Conservation (phyloP, 2,888 invertebrate genomes). For the Keiferia lycopersicella region DNA sequence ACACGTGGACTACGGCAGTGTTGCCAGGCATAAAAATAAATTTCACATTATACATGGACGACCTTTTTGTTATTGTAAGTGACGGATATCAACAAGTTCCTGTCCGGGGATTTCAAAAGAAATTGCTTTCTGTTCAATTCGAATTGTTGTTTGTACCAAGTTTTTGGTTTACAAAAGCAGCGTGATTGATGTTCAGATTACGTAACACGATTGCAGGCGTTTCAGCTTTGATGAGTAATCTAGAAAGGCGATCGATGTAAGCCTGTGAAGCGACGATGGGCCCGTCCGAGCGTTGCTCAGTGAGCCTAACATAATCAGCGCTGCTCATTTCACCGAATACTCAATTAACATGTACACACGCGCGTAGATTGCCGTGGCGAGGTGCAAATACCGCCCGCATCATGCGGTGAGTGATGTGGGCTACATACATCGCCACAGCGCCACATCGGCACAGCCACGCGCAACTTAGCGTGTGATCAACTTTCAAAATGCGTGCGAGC, state of each 20-base stretch:
- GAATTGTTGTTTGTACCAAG: background rate
- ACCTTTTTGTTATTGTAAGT: conserved; percentile 13
- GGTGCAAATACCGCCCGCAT: conserved; percentile 48
- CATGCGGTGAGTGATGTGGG: conserved; percentile 32
- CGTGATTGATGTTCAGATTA: background rate
- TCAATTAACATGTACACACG: conserved; percentile 63
- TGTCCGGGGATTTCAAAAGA: background rate
- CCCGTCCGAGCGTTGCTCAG: conserved; percentile 34
- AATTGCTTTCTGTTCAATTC: background rate
- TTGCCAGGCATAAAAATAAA: conserved; percentile 36
- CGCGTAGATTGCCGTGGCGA: conserved; percentile 50
- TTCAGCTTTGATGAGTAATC: conserved; percentile 1
- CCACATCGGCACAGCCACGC: conserved; percentile 26
- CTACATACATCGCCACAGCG: too few relatives aligned
- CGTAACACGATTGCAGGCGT: background rate
- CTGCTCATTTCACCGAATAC: conserved; percentile 57
- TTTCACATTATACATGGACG: conserved; percentile 38
- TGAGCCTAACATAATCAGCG: conserved; percentile 52
- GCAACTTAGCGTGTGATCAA: conserved; percentile 41
- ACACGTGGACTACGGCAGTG: conserved; percentile 48
- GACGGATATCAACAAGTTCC: conserved; percentile 21
- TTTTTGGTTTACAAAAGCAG: background rate
- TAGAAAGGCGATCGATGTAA: conserved; percentile 14
- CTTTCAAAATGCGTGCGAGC: conserved; percentile 36
- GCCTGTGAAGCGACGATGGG: conserved; percentile 15